Percentiles rank a stretch among this genome's conserved stretches.
Conservation (phyloP, 1,140 invertebrate species). For the Pararge aegeria region DNA sequence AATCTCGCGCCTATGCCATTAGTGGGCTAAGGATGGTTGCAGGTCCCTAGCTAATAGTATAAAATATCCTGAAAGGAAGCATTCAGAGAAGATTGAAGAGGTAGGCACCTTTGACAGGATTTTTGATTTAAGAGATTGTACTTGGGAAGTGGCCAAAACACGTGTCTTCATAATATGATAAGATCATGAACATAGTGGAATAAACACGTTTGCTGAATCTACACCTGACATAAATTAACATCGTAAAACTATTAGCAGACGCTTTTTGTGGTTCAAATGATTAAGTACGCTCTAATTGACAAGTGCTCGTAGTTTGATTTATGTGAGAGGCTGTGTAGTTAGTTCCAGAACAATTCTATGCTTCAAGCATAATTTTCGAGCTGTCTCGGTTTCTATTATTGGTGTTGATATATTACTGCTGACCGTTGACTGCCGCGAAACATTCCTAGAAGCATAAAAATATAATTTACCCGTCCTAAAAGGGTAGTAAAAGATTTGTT, state of each 20-base stretch:
- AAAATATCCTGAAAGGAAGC: background rate
- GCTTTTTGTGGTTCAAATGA: slow-evolving; percentile 32
- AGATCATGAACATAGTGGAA: slow-evolving; percentile 49
- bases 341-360: slow-evolving; percentile 10
- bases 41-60: background rate
- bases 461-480: background rate
- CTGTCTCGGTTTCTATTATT: slow-evolving; percentile 5
- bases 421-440: background rate
- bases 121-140: slow-evolving; percentile 48
- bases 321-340: slow-evolving; percentile 13
- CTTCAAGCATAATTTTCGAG: slow-evolving; percentile 15
- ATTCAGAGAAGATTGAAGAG: background rate
- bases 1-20: no score
- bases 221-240: slow-evolving; percentile 44
- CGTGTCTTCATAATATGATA: slow-evolving; percentile 51
- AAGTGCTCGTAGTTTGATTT: slow-evolving; percentile 17
- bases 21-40: no score
- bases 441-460: background rate
- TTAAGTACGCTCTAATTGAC: slow-evolving; percentile 32
- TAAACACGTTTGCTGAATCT: slow-evolving; percentile 51
- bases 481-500: background rate
- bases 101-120: slow-evolving; percentile 12
- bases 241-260: slow-evolving; percentile 53
- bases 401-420: slow-evolving; percentile 1
- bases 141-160: slow-evolving; percentile 60